phyloP scores from a whole-genome alignment of 1,140 invertebrate genomes.

The Drosophila sucinea region DNA sequence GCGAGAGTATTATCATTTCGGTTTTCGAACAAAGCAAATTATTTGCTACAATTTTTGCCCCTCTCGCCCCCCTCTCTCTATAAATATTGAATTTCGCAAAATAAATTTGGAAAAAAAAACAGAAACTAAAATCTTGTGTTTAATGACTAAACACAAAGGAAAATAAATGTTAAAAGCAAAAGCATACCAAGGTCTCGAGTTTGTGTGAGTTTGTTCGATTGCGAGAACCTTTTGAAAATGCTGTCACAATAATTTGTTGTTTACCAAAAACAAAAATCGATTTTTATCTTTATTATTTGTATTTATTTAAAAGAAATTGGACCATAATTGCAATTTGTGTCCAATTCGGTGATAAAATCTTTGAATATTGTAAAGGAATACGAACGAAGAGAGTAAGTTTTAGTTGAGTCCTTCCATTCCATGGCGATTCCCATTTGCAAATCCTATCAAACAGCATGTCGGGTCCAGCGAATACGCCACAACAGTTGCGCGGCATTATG shows the following conservation, averaged over 20 bases:
- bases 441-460: not conserved
- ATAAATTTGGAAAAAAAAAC: not conserved
- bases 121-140: not conserved
- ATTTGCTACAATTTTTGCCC: not conserved
- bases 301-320: too few species aligned
- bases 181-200: not conserved
- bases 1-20: not conserved
- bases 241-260: not conserved
- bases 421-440: too few species aligned
- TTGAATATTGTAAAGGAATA: too few species aligned
- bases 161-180: slow-evolving; percentile 16
- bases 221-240: slow-evolving; percentile 12
- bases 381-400: too few species aligned
- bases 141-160: slow-evolving; percentile 52
- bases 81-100: slow-evolving; percentile 4
- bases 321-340: too few species aligned
- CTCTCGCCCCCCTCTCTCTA: not conserved
- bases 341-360: too few species aligned
- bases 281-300: too few species aligned
- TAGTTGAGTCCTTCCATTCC: too few species aligned
- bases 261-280: too few species aligned
- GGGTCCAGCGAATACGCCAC: not conserved
- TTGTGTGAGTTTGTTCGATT: not conserved
- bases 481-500: slow-evolving; percentile 11
- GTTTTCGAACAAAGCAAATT: not conserved